phyloP scores from a whole-genome alignment of 2,797 vertebrate genomes.

The Muraenolepis orangiensis region DNA sequence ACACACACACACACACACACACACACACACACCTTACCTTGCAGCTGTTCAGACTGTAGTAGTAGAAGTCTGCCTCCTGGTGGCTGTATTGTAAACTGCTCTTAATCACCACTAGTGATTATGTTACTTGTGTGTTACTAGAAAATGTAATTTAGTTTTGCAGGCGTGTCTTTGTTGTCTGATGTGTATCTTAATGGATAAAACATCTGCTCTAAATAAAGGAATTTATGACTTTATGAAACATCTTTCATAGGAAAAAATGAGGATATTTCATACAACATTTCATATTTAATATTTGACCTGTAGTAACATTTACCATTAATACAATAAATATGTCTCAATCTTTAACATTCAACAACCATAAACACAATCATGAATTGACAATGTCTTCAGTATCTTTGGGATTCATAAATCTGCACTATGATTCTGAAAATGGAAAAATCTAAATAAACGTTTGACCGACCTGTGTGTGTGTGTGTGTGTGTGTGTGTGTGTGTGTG shows the following conservation, averaged over 20 bases:
- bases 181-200: background rate
- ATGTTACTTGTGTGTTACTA: background rate
- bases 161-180: background rate
- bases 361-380: too few relatives aligned
- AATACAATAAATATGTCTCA: too few relatives aligned
- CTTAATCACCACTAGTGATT: background rate
- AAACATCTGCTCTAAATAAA: background rate
- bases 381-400: too few relatives aligned
- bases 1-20: slow-evolving; percentile 6
- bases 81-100: slow-evolving; percentile 18
- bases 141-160: background rate
- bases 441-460: background rate
- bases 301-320: background rate
- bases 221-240: background rate
- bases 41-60: background rate
- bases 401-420: too few relatives aligned
- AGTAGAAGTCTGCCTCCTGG: slow-evolving; percentile 44
- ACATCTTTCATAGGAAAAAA: background rate
- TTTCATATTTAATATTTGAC: background rate
- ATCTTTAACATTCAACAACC: too few relatives aligned
- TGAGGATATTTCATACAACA: background rate
- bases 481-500: too few relatives aligned
- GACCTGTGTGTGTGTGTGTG: too few relatives aligned
- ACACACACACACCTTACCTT: background rate
- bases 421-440: too few relatives aligned